phyloP scores from a whole-genome alignment of 92 coral and sea anemone species.

The Ricordea florida region DNA sequence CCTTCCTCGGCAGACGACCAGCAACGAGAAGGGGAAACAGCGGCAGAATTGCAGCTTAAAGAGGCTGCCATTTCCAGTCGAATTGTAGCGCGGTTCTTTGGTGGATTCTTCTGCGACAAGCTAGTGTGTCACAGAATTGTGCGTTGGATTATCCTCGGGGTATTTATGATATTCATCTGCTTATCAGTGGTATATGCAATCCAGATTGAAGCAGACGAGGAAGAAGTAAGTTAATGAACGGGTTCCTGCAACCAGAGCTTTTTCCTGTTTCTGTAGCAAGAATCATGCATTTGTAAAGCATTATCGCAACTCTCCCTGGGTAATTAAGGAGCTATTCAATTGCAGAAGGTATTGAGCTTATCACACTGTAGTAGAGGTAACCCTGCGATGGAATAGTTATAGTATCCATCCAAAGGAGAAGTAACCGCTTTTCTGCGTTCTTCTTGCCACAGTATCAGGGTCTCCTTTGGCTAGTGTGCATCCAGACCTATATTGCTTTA shows the following conservation, averaged over 20 bases:
- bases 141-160: constrained; percentile 42
- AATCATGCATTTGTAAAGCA: neutral
- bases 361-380: too few relatives aligned
- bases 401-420: too few relatives aligned
- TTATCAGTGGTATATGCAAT: constrained; percentile 55
- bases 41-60: neutral
- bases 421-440: too few relatives aligned
- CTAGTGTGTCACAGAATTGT: constrained; percentile 47
- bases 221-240: constrained; percentile 47
- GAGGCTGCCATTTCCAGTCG: neutral
- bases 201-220: constrained; percentile 46
- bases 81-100: constrained; percentile 30
- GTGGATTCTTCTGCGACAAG: constrained; percentile 41
- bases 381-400: too few relatives aligned
- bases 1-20: neutral
- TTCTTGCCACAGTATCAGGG: too few relatives aligned
- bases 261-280: neutral
- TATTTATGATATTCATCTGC: constrained; percentile 38
- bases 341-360: too few relatives aligned
- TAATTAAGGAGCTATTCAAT: too few relatives aligned
- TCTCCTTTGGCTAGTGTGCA: too few relatives aligned
- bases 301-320: too few relatives aligned
- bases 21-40: neutral
- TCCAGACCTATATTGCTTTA: too few relatives aligned
- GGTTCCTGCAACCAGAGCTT: neutral